Conservation (phyloP, 2,888 invertebrate species). For the Nemoura dubitans region DNA sequence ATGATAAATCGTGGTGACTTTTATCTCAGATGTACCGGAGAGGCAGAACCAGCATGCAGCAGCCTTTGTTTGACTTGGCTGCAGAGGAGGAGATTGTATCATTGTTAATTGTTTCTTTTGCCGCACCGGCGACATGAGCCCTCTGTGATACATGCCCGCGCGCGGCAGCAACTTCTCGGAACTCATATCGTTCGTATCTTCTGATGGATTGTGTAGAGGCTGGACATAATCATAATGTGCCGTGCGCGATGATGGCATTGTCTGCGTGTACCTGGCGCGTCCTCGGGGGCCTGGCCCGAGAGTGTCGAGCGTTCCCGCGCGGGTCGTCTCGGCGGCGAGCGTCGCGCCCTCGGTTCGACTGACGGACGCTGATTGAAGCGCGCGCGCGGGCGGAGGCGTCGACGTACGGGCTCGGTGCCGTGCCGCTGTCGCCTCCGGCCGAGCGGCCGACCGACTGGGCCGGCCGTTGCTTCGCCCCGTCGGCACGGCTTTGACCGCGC, state of each 20-base stretch:
- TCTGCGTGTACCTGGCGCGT: neutral
- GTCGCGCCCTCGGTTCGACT: neutral
- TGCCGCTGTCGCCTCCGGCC: too few relatives aligned
- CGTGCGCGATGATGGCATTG: neutral
- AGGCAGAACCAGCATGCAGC: neutral
- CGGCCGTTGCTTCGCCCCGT: too few relatives aligned
- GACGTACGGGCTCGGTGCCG: neutral
- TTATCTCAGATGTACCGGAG: neutral
- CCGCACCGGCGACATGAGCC: neutral
- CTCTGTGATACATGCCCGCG: too few relatives aligned
- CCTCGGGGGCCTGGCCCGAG: neutral
- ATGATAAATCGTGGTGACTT: neutral
- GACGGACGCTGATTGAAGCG: neutral
- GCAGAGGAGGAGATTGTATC: neutral
- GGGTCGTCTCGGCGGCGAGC: neutral
- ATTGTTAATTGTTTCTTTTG: conserved; percentile 12
- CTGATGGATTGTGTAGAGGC: neutral
- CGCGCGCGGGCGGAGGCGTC: neutral
- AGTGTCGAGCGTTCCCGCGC: too few relatives aligned
- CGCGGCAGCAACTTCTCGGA: neutral
- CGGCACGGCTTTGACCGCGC: too few relatives aligned
- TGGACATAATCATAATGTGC: neutral
- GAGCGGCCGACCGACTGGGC: too few relatives aligned
- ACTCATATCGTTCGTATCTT: neutral
- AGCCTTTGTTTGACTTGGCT: neutral